These are phyloP conservation scores for Entomobrya multifasciata DNA, from an alignment of 2,888 invertebrate genomes.

Conservation along the genomic window DNA sequence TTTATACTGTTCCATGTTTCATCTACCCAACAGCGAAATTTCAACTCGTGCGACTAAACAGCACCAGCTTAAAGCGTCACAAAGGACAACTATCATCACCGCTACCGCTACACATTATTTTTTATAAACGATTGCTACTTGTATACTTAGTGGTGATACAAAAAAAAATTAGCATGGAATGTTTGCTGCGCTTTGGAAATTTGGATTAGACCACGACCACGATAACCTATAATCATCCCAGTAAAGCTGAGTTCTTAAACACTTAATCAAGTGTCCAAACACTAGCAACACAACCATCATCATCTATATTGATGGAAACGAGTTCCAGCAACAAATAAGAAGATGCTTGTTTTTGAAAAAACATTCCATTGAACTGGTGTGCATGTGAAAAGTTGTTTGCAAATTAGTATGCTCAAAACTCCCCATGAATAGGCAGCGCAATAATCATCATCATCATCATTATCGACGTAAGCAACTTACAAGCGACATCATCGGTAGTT, in stretches of 20 bases:
- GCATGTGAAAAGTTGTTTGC: constrained; percentile 31
- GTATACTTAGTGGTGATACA: no score
- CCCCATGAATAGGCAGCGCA: neutral
- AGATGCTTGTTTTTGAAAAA: constrained; percentile 27
- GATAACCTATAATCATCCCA: constrained; percentile 27
- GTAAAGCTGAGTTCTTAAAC: constrained; percentile 11
- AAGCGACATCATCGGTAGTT: neutral
- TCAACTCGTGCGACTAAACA: neutral
- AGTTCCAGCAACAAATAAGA: constrained; percentile 26
- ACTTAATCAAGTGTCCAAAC: constrained; percentile 34
- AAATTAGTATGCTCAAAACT: constrained; percentile 28
- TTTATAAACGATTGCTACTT: constrained; percentile 23
- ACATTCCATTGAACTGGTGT: constrained; percentile 5
- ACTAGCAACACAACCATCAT: no score
- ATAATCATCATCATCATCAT: neutral
- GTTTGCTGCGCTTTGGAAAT: no score
- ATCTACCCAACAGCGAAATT: neutral
- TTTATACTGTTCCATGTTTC: no score
- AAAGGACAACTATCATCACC: no score
- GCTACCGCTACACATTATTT: neutral
- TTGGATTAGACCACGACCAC: no score
- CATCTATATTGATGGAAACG: neutral
- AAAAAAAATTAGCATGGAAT: no score
- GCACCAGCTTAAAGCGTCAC: no score
- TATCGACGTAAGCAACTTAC: no score